Evolutionary conservation across 2,113 vertebrate genomes (phyloP), one percentile per base, ranked within the genome.

Genomic region (Alexandromys fortis): DNA sequence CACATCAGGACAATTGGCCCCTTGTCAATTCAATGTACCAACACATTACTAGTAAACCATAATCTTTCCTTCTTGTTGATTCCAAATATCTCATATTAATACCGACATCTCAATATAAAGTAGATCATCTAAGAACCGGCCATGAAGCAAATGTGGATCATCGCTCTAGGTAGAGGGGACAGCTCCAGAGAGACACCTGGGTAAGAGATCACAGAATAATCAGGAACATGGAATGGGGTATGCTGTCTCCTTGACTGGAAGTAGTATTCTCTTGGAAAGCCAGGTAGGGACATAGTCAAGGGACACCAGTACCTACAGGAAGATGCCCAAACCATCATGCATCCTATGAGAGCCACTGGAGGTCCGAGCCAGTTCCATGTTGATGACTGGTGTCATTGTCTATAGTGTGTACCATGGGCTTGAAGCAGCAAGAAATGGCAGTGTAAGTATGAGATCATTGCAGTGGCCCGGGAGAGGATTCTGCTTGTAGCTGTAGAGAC

Each of bases 271-370:
- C 45, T 45, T 49, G 49, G 10, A 49, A 52, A 52, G 13, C 3
- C 3, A 52, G 38, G 35, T 88, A 47, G 3, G 17, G 13, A 24
- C 0, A 0, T 38, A 35, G n/a, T 11, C 19, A 0, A 4, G 26
- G 26, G 42, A 8, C 30, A 35, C 17, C 1, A 2, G n/a, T 7
- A 19, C 72, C 67, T 21, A 49, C 4, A 10, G 38, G 35, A 85
- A 68, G 42, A 72, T 1, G 55, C 30, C 52, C n/a, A 45, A 58
- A 19, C 26, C n/a, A 45, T 28, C 26, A 63, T 63, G 14, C 33
- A 86, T 26, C 35, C 65, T 47, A 65, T 4, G 21, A 19, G n/a
- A 70, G 33, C 17, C 52, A 55, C 1, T 76, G 13, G 42, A 72
- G 35, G 8, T 79, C 67, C 38, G 22, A 90, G 38, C 12, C 55